Conservation (phyloP, 2,113 vertebrate species). For the Mesitornis unicolor region DNA sequence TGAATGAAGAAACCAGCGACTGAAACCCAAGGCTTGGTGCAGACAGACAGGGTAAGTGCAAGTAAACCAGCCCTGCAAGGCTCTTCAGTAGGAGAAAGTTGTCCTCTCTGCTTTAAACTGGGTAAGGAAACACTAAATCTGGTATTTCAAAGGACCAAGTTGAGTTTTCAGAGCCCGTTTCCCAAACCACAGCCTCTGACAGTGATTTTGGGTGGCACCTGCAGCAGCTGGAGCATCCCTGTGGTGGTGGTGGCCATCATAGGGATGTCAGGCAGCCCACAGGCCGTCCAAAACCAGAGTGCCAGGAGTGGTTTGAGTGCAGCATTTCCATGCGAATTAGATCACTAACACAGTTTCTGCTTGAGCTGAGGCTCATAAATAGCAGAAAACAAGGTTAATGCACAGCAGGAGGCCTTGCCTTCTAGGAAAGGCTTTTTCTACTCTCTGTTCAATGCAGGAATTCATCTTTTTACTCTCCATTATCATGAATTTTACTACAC, state of each 20-base stretch:
- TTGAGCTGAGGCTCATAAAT: neutral
- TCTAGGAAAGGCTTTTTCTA: neutral
- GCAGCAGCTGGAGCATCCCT: neutral
- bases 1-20: neutral
- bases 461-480: neutral
- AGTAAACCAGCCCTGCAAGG: neutral
- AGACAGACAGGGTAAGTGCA: neutral
- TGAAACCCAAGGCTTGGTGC: neutral
- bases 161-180: neutral
- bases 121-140: neutral
- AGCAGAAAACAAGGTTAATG: neutral
- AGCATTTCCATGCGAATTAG: neutral
- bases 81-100: neutral
- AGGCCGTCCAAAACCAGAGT: rapidly evolving
- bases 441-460: neutral
- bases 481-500: neutral
- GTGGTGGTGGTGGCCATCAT: too few relatives aligned
- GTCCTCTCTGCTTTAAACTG: neutral
- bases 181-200: neutral
- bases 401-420: neutral
- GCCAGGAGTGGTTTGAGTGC: neutral
- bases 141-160: neutral
- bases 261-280: rapidly evolving
- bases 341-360: neutral
- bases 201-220: rapidly evolving